phyloP scores from a whole-genome alignment of 2,797 vertebrate species.

The Hoplostethus mediterraneus region DNA sequence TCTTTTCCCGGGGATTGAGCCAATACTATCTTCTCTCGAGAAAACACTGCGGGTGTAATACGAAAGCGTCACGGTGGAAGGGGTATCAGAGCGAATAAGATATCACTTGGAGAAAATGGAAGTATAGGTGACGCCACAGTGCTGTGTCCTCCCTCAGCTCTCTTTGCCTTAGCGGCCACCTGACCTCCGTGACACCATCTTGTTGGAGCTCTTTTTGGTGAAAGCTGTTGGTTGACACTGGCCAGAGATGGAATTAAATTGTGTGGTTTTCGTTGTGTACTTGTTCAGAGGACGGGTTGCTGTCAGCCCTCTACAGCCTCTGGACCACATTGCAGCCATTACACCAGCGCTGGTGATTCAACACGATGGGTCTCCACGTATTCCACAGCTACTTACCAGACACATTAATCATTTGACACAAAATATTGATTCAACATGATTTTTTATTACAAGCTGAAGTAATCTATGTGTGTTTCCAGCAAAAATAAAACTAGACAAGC shows the following conservation, averaged over 20 bases:
- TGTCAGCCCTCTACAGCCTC: neutral
- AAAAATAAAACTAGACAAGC: too few species aligned
- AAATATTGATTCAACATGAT: too few species aligned
- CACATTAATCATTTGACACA: too few species aligned
- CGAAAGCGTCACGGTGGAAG: slow-evolving; percentile 25
- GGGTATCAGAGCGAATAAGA: slow-evolving; percentile 15
- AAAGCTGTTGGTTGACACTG: neutral
- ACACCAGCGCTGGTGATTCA: neutral
- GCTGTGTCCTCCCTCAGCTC: neutral
- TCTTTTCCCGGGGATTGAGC: slow-evolving; percentile 19
- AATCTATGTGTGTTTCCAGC: too few species aligned
- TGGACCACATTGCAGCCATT: neutral
- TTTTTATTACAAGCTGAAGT: too few species aligned
- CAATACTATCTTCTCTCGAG: slow-evolving; percentile 28
- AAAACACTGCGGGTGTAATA: slow-evolving; percentile 44
- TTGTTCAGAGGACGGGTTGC: neutral
- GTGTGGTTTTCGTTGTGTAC: slow-evolving; percentile 24
- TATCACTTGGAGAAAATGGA: neutral
- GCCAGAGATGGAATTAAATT: slow-evolving; percentile 6
- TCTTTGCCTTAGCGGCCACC: neutral
- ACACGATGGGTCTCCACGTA: too few species aligned
- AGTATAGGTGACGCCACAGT: neutral
- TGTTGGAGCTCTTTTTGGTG: slow-evolving; percentile 8
- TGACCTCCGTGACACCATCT: slow-evolving; percentile 16
- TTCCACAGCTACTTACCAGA: too few species aligned